Evolutionary conservation across 1,140 invertebrate species (phyloP).

Genomic region (Dinoponera quadriceps): DNA sequence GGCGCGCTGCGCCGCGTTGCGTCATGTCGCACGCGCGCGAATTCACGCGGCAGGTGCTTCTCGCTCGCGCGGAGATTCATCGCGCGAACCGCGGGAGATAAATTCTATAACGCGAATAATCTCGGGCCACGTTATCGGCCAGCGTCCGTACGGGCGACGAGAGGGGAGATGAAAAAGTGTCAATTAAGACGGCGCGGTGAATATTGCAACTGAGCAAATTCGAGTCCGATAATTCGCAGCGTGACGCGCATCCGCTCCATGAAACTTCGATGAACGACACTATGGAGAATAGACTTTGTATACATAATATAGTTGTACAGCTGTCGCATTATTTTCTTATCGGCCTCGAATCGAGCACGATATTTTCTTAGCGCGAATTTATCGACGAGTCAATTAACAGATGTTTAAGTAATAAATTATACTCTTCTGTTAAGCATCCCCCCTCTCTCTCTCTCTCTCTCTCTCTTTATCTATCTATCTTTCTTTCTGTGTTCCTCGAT

Average conservation of each 20-base stretch:
- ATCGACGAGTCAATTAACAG: neutral
- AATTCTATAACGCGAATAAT: constrained; percentile 58
- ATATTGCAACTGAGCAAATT: constrained; percentile 52
- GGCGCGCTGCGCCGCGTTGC: neutral
- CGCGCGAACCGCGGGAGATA: neutral
- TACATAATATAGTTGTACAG: constrained; percentile 39
- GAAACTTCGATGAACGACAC: constrained; percentile 36
- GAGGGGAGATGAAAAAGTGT: constrained; percentile 14
- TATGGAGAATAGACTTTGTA: constrained; percentile 6
- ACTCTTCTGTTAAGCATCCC: no score
- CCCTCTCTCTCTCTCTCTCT: no score
- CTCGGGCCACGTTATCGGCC: constrained; percentile 12
- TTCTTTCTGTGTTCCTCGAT: no score
- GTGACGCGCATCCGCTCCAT: neutral
- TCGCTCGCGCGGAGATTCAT: constrained; percentile 13
- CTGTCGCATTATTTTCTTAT: constrained; percentile 28
- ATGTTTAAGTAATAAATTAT: no score
- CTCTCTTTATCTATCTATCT: no score
- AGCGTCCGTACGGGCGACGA: neutral
- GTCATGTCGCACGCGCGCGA: constrained; percentile 5
- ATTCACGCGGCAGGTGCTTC: constrained; percentile 28
- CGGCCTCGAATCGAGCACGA: neutral
- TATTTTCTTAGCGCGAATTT: constrained; percentile 45
- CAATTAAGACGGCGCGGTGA: constrained; percentile 41
- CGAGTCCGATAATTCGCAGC: constrained; percentile 26